Evolutionary conservation across 1,140 invertebrate genomes (phyloP).

Genomic region (Cylas formicarius): DNA sequence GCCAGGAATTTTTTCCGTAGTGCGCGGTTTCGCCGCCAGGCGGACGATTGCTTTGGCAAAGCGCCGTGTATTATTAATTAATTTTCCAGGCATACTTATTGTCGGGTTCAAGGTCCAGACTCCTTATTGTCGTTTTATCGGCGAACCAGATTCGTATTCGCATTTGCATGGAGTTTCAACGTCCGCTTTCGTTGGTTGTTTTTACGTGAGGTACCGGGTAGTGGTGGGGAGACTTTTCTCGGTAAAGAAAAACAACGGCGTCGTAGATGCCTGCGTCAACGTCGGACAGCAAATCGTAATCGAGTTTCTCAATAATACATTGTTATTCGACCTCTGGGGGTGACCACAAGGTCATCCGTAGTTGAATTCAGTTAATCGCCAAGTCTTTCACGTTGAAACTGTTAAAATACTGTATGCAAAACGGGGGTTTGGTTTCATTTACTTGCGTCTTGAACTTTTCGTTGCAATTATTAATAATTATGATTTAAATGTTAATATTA

Average conservation of each 20-base stretch:
- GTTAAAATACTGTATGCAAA: no score
- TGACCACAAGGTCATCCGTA: conserved; percentile 5
- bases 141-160: neutral
- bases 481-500: no score
- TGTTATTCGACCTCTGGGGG: conserved; percentile 9
- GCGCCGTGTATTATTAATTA: conserved; percentile 24
- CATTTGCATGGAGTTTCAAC: neutral
- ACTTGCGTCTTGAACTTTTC: no score
- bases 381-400: no score
- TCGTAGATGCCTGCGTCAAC: conserved; percentile 10
- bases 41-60: conserved; percentile 23
- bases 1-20: conserved; percentile 36
- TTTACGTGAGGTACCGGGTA: neutral
- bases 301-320: conserved; percentile 11
- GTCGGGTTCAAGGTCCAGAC: conserved; percentile 26
- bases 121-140: conserved; percentile 18
- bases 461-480: no score
- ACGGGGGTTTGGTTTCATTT: no score
- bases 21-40: conserved; percentile 29
- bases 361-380: conserved; percentile 4
- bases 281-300: no score
- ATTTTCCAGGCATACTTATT: conserved; percentile 30
- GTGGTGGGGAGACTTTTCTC: conserved; percentile 7
- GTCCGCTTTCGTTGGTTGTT: no score
- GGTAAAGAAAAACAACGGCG: conserved; percentile 7